Conservation (phyloP, 2,888 invertebrate species). For the Plagodis dolabraria region DNA sequence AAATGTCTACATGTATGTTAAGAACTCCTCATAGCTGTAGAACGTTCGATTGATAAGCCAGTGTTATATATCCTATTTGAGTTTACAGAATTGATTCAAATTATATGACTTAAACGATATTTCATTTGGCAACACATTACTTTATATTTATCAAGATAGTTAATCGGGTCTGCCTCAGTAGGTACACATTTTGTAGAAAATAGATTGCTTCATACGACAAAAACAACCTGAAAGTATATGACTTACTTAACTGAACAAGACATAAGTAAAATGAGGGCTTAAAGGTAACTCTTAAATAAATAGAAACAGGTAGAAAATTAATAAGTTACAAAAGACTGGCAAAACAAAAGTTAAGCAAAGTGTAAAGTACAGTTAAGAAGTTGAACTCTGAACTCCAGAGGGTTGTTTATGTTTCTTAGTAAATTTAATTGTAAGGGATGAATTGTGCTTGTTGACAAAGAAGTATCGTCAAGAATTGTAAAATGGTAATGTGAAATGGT, state of each 20-base stretch:
- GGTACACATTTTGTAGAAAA: not conserved
- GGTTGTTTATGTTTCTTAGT: constrained; percentile 18
- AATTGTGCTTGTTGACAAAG: not conserved
- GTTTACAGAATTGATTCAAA: too few relatives aligned
- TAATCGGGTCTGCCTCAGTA: constrained; percentile 1
- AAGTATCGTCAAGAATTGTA: too few relatives aligned
- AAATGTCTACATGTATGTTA: too few relatives aligned
- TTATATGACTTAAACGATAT: too few relatives aligned
- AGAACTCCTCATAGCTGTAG: too few relatives aligned
- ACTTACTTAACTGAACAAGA: constrained; percentile 3
- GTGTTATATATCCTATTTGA: too few relatives aligned
- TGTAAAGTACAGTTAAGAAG: constrained; percentile 8
- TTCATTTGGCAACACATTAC: not conserved
- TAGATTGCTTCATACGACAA: constrained; percentile 3
- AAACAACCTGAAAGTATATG: constrained; percentile 2
- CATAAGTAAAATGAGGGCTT: constrained; percentile 9
- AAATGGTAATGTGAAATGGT: too few relatives aligned
- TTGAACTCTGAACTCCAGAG: constrained; percentile 16
- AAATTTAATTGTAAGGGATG: constrained; percentile 6
- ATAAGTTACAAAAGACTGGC: constrained; percentile 17
- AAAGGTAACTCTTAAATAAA: constrained; percentile 16
- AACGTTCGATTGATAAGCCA: too few relatives aligned
- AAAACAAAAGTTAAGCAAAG: constrained; percentile 15
- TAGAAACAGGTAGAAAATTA: constrained; percentile 26
- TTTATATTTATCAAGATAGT: not conserved